These are phyloP conservation scores for Drosophila incognita DNA, from an alignment of 2,888 invertebrate genomes.

Conservation along the genomic window DNA sequence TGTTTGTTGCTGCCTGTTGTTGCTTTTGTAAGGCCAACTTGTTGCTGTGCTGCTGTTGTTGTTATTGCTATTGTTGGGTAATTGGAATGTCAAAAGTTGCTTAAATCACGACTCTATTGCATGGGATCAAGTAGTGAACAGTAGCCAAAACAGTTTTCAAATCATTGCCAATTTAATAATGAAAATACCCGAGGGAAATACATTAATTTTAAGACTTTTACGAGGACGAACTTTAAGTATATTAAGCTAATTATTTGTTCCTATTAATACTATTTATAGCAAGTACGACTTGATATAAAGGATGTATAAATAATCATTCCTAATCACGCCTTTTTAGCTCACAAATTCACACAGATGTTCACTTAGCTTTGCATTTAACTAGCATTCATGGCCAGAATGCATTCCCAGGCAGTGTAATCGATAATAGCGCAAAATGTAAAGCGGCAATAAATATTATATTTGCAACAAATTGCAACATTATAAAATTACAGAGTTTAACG, in stretches of 20 bases:
- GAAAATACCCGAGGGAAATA: constrained; percentile 1
- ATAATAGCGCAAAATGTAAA: constrained; percentile 13
- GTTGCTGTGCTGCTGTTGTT: constrained; percentile 30
- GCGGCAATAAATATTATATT: constrained; percentile 42
- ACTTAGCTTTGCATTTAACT: neutral
- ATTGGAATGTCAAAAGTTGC: constrained; percentile 64
- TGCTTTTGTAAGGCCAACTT: constrained; percentile 35
- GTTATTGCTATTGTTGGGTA: constrained; percentile 47
- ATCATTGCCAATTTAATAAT: constrained; percentile 12
- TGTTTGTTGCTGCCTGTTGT: constrained; percentile 6
- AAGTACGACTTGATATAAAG: neutral
- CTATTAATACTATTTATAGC: neutral
- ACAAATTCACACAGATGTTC: neutral
- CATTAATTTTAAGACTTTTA: neutral
- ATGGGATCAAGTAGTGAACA: constrained; percentile 27
- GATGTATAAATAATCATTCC: neutral
- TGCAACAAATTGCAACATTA: constrained; percentile 55
- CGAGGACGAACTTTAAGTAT: neutral
- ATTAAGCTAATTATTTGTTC: neutral
- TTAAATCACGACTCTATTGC: constrained; percentile 51
- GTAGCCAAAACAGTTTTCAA: constrained; percentile 30
- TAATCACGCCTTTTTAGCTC: constrained; percentile 7
- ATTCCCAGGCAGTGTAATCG: constrained; percentile 3
- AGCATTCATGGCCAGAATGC: neutral
- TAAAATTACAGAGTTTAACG: constrained; percentile 55